Conservation (phyloP, 2,797 vertebrate species). For the Rhinatrema bivittatum region DNA sequence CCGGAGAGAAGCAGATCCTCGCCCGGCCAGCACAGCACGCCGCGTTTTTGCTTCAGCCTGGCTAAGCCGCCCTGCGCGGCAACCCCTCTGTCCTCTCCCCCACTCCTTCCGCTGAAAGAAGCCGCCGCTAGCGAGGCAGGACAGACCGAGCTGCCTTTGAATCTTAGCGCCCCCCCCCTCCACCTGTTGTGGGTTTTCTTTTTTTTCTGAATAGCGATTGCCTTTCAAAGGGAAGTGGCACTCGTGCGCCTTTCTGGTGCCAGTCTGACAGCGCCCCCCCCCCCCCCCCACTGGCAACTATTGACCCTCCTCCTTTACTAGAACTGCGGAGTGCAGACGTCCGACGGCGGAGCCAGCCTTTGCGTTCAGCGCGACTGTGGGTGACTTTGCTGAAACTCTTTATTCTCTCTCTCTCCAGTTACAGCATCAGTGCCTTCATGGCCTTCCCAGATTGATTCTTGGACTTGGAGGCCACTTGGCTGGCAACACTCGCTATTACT, state of each 20-base stretch:
- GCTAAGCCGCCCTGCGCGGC: not conserved
- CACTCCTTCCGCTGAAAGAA: rapidly evolving
- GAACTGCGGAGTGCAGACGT: constrained; percentile 1
- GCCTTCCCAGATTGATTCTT: too few species aligned
- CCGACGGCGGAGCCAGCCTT: constrained; percentile 23
- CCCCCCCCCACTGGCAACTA: constrained; percentile 26
- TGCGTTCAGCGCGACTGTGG: constrained; percentile 36
- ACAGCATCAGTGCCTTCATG: not conserved
- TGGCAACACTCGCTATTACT: constrained; percentile 25
- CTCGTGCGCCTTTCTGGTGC: constrained; percentile 3
- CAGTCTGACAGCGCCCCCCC: constrained; percentile 38
- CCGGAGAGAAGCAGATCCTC: too few species aligned
- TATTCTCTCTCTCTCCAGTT: constrained; percentile 29
- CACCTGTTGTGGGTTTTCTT: too few species aligned
- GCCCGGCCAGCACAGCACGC: too few species aligned
- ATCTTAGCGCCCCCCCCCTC: constrained; percentile 23
- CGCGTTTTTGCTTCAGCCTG: too few species aligned
- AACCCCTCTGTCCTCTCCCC: not conserved
- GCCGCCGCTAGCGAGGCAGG: constrained; percentile 3
- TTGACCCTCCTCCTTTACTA: constrained; percentile 33
- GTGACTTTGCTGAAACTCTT: constrained; percentile 37
- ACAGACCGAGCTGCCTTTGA: constrained; percentile 17
- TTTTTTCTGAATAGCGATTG: constrained; percentile 28
- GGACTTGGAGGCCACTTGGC: rapidly evolving
- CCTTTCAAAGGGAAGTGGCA: constrained; percentile 47